Percentiles rank a stretch among this genome's conserved stretches.
These are phyloP conservation scores for Drosophila mauritiana DNA, from an alignment of 1,140 invertebrate genomes.

Conservation along the genomic window DNA sequence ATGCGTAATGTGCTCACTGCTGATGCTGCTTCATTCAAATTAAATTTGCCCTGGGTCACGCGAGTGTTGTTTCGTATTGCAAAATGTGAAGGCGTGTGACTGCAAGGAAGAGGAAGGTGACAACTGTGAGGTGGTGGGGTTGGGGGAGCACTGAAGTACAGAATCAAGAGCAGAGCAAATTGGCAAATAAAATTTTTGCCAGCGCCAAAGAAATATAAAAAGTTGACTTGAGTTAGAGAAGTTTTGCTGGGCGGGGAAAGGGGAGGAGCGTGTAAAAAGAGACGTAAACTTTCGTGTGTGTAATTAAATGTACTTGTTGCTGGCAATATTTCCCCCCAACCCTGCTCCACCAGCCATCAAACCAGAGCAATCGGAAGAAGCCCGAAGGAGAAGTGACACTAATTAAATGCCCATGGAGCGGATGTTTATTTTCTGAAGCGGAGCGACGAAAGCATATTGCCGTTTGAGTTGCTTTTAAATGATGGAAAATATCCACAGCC, in stretches of 20 bases:
- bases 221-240: constrained; percentile 55
- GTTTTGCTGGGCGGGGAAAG: not conserved
- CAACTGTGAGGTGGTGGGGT: not conserved
- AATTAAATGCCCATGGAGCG: constrained; percentile 71
- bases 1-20: constrained; percentile 58
- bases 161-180: constrained; percentile 57
- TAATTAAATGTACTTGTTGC: constrained; percentile 78
- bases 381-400: constrained; percentile 63
- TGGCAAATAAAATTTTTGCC: constrained; percentile 72
- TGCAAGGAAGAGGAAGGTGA: not conserved
- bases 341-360: not conserved
- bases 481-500: constrained; percentile 44
- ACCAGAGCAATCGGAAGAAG: constrained; percentile 46
- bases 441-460: constrained; percentile 38
- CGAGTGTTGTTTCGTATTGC: constrained; percentile 27
- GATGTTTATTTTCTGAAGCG: constrained; percentile 53
- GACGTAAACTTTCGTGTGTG: constrained; percentile 54
- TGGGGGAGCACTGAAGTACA: constrained; percentile 14
- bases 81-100: constrained; percentile 20
- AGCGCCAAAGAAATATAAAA: constrained; percentile 58
- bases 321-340: not conserved
- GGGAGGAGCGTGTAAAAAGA: constrained; percentile 17
- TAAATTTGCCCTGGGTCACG: constrained; percentile 69
- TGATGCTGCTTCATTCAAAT: constrained; percentile 59
- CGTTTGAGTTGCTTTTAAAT: constrained; percentile 50